Evolutionary conservation across 2,113 vertebrate genomes (phyloP), one percentile per base, ranked within the genome.

Genomic region (Atlantisia rogersi): DNA sequence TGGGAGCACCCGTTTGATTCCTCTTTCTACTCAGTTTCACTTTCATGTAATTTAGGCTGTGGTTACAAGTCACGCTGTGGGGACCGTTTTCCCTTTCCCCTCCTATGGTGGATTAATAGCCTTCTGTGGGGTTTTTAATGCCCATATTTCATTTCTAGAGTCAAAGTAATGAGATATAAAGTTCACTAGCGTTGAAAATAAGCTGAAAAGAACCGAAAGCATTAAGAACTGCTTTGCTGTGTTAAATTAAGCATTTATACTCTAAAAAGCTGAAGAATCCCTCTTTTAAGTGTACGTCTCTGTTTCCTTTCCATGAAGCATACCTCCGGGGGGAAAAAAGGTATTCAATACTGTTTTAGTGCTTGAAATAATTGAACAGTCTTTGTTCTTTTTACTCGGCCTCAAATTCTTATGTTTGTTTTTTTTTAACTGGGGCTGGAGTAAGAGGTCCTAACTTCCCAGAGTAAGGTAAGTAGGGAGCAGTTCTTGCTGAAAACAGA

Each of bases 21-120:
- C 10, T 53, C 64, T 94, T 94, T 96, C 92, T 96, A 2, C 90
- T 95, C 96, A 73, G 96, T 96, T 96, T 97, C 95, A 91, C 95
- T 97, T 93, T 92, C 83, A 31, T 26, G 1, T 15, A 3, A 35
- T 40, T 82, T 10, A 26, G 8, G 7, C 39, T 25, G 21, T 59
- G 24, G 35, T 82, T 75, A 17, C 42, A 48, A 26, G 22, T 35
- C 9, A 1, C 46, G n/a, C 35, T 73, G 74, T 15, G 18, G 65
- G 12, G 15, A 6, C 55, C 10, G 4, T 15, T n/a, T 32, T 63
- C 48, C 24, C 10, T 20, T 53, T 28, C 2, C 3, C 4, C 12
- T 58, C 7, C 55, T 31, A 16, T 8, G 46, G 8, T 21, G 44
- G 16, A 7, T 44, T 81, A 53, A n/a, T 74, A 62, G 58, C 2